These are phyloP conservation scores for Lochmaea capreae DNA, from an alignment of 2,888 invertebrate genomes.

Conservation along the genomic window DNA sequence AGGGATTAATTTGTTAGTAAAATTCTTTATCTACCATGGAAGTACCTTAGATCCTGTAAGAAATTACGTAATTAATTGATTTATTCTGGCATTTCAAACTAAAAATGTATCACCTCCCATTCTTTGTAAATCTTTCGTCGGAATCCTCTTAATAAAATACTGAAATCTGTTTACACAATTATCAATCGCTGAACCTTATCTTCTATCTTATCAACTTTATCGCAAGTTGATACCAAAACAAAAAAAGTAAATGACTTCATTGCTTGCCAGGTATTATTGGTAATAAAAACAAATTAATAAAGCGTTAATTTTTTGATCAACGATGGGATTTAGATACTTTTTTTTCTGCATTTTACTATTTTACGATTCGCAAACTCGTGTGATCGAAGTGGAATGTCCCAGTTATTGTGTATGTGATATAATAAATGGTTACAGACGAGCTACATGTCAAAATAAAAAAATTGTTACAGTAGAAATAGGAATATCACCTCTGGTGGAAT, in stretches of 20 bases:
- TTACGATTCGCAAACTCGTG: slow-evolving; percentile 35
- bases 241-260: background rate
- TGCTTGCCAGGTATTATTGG: background rate
- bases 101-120: too few species aligned
- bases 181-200: slow-evolving; percentile 4
- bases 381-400: slow-evolving; percentile 64
- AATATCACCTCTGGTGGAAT: slow-evolving; percentile 70
- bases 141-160: background rate
- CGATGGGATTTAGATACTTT: slow-evolving; percentile 24
- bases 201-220: slow-evolving; percentile 17
- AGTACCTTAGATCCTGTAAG: too few species aligned
- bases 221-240: slow-evolving; percentile 8
- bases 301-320: background rate
- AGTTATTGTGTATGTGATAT: slow-evolving; percentile 70
- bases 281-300: background rate
- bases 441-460: slow-evolving; percentile 70
- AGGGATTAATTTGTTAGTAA: too few species aligned
- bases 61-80: too few species aligned
- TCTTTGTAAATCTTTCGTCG: too few species aligned
- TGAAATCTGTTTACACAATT: background rate
- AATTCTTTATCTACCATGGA: too few species aligned
- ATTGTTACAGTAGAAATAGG: slow-evolving; percentile 71
- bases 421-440: slow-evolving; percentile 67
- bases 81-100: too few species aligned
- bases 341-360: slow-evolving; percentile 37